phyloP scores from a whole-genome alignment of 2,888 invertebrate species.

The Ommatoiulus sabulosus region DNA sequence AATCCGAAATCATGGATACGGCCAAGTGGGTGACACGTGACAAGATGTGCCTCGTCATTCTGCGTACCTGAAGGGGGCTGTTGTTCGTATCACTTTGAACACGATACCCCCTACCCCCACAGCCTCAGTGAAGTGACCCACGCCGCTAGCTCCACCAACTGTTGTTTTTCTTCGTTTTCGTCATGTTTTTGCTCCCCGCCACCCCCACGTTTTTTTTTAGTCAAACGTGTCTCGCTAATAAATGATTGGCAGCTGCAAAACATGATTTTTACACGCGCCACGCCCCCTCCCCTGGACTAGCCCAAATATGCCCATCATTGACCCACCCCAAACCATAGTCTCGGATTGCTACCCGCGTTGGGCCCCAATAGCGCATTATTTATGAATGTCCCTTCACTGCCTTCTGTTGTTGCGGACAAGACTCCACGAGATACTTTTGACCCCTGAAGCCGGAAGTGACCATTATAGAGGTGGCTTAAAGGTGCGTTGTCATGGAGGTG shows the following conservation, averaged over 20 bases:
- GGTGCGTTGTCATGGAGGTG: no score
- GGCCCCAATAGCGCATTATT: neutral
- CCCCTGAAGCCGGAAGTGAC: neutral
- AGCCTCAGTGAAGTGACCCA: neutral
- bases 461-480: neutral
- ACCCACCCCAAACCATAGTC: neutral
- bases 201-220: neutral
- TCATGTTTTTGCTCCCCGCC: neutral
- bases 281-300: constrained; percentile 6
- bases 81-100: constrained; percentile 40
- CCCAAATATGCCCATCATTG: constrained; percentile 40
- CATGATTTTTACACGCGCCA: constrained; percentile 35
- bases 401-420: no score
- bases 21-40: constrained; percentile 42
- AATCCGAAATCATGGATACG: constrained; percentile 12
- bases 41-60: constrained; percentile 36
- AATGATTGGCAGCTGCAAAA: constrained; percentile 36
- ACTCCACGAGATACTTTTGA: neutral
- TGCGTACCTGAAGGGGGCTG: neutral
- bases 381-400: constrained; percentile 10
- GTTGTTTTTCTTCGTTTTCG: constrained; percentile 43
- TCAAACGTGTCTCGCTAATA: neutral
- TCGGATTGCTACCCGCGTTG: neutral
- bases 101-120: constrained; percentile 18
- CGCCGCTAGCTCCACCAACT: constrained; percentile 36